Evolutionary conservation across 2,113 vertebrate genomes (phyloP).

Genomic region (Axis porcinus): DNA sequence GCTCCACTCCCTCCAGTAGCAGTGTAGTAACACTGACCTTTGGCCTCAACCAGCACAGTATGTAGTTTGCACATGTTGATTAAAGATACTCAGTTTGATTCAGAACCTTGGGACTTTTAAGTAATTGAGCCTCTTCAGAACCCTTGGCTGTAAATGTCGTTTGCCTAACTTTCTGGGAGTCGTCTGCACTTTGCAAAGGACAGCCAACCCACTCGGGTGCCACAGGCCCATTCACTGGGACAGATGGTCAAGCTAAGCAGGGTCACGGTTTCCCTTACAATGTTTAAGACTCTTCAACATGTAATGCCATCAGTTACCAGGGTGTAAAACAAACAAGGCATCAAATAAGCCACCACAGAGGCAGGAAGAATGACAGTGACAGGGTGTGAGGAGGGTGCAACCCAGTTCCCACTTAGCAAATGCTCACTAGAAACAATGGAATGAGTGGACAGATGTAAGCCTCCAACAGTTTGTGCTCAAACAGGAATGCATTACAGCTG

Average conservation of each 20-base stretch:
- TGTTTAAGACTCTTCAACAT: background rate
- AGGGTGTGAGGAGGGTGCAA: background rate
- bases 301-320: background rate
- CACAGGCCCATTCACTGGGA: background rate
- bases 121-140: background rate
- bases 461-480: background rate
- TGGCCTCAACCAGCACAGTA: conserved; percentile 51
- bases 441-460: background rate
- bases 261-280: background rate
- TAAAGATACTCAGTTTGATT: background rate
- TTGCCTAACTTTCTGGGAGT: background rate
- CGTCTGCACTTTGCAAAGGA: background rate
- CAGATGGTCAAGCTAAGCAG: background rate
- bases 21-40: conserved; percentile 7
- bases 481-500: background rate
- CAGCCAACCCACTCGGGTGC: fast-evolving
- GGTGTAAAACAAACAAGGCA: background rate
- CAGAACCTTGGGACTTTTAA: background rate
- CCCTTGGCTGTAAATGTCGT: background rate
- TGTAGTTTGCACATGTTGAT: background rate
- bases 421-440: background rate
- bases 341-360: background rate
- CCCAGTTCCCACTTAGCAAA: background rate
- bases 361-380: background rate
- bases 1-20: background rate